A percentile compares a stretch with the other conserved stretches of the same genome.
phyloP scores from a whole-genome alignment of 2,797 vertebrate genomes.

The Cirrhinus mrigala region DNA sequence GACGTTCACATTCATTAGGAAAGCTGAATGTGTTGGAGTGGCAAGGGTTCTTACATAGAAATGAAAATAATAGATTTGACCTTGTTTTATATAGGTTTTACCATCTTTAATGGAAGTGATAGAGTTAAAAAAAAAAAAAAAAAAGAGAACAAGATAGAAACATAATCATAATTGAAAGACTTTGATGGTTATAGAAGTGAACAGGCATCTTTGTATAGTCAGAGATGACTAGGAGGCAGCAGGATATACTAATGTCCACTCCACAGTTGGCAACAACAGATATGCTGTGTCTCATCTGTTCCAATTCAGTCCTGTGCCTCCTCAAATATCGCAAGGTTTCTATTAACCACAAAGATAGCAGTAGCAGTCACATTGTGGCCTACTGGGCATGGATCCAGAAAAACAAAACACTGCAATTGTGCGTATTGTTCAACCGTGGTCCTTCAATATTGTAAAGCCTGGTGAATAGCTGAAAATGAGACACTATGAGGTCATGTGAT shows the following conservation, averaged over 20 bases:
- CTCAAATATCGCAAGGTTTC: conserved; percentile 52
- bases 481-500: conserved; percentile 34
- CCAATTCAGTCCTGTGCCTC: conserved; percentile 47
- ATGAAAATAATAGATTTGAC: neutral
- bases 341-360: conserved; percentile 40
- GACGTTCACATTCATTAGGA: conserved; percentile 35
- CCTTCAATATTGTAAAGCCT: conserved; percentile 16
- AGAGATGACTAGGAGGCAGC: neutral
- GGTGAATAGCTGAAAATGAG: conserved; percentile 42
- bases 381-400: conserved; percentile 44
- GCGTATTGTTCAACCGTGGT: conserved; percentile 23
- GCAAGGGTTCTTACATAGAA: neutral
- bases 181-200: conserved; percentile 8
- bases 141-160: neutral
- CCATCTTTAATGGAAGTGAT: neutral
- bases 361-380: conserved; percentile 41
- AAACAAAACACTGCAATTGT: conserved; percentile 39
- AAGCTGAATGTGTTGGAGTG: neutral
- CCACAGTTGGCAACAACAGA: conserved; percentile 30
- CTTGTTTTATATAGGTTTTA: neutral
- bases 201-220: neutral
- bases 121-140: neutral
- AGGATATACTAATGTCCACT: conserved; percentile 39
- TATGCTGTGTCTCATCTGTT: conserved; percentile 50
- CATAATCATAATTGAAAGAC: neutral